Conservation (phyloP, 92 coral and sea anemone species). For the Porites rus region DNA sequence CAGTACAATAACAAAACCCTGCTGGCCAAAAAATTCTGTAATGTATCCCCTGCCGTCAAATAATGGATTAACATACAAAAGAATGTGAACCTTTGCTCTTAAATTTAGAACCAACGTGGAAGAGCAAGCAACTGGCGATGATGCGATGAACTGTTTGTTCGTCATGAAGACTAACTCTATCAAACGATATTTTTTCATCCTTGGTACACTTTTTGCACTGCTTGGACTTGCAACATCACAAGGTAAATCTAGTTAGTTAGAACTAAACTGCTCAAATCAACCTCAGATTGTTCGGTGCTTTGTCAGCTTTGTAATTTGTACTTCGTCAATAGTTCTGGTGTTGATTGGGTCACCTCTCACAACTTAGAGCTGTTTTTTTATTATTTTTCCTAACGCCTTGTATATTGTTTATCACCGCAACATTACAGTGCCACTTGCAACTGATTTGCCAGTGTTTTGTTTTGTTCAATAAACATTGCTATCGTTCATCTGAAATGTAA, state of each 20-base stretch:
- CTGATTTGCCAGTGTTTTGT: constrained; percentile 14
- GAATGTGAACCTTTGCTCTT: constrained; percentile 25
- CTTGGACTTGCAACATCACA: constrained; percentile 20
- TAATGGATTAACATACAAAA: constrained; percentile 34
- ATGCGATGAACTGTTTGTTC: background rate
- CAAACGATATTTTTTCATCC: background rate
- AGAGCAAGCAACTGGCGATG: background rate
- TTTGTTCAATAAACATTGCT: background rate
- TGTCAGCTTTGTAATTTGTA: background rate
- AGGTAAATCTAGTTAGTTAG: constrained; percentile 6
- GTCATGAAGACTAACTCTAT: background rate
- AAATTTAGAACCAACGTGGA: background rate
- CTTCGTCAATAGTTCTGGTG: background rate
- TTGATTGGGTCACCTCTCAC: background rate
- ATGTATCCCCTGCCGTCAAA: constrained; percentile 14
- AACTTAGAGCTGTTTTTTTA: background rate
- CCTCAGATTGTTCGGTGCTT: background rate
- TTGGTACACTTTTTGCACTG: constrained; percentile 16
- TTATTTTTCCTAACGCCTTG: too few species aligned
- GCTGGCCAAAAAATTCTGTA: constrained; percentile 5
- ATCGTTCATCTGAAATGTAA: too few species aligned
- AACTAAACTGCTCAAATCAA: constrained; percentile 13
- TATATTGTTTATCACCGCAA: background rate
- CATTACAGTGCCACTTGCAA: background rate
- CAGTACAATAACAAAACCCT: background rate